phyloP scores from a whole-genome alignment of 2,797 vertebrate genomes.

The Ceryle rudis region DNA sequence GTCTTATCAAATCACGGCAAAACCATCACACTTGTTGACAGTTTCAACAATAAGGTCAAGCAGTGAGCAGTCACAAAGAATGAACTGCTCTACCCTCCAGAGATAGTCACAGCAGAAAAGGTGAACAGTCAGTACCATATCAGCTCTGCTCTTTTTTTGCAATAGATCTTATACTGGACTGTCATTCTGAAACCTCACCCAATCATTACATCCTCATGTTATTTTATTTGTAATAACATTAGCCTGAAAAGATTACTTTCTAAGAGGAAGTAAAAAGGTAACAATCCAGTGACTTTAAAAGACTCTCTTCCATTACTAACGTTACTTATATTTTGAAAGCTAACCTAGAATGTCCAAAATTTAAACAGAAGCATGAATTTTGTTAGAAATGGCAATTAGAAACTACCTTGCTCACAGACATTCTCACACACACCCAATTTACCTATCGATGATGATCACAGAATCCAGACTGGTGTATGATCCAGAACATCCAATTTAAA shows the following conservation, averaged over 20 bases:
- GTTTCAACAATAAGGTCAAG: slow-evolving; percentile 25
- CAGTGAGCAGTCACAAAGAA: background rate
- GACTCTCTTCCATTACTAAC: background rate
- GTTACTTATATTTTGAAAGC: background rate
- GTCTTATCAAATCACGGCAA: background rate
- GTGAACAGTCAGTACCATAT: background rate
- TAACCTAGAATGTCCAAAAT: background rate
- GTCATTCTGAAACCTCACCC: background rate
- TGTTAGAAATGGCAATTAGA: background rate
- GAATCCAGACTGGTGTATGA: fast-evolving
- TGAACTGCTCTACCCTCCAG: background rate
- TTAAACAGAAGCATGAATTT: background rate
- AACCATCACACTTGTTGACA: slow-evolving; percentile 31
- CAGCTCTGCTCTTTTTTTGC: background rate
- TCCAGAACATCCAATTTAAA: background rate
- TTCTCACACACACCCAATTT: background rate
- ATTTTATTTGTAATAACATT: background rate
- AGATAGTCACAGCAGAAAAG: background rate
- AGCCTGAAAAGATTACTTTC: background rate
- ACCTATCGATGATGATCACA: background rate
- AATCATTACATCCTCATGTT: background rate
- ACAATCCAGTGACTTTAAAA: background rate
- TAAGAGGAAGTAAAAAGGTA: background rate
- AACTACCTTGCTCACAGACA: background rate
- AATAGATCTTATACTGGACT: background rate